Conservation (phyloP, 2,888 invertebrate species). For the Brenthis ino region DNA sequence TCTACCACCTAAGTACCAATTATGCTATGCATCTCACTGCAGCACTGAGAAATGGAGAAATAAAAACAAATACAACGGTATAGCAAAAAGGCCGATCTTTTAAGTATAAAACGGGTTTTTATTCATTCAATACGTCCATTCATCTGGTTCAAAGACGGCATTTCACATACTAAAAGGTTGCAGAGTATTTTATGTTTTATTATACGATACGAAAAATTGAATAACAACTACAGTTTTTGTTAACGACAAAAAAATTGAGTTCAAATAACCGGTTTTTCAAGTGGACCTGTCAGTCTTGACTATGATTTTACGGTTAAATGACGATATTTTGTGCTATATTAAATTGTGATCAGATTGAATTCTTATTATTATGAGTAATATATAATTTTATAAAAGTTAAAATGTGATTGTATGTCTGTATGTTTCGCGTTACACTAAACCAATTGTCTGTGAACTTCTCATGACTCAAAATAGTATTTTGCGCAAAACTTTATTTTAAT, state of each 20-base stretch:
- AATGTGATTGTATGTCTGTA: no score
- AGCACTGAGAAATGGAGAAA: constrained; percentile 15
- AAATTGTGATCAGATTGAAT: background rate
- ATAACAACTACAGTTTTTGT: background rate
- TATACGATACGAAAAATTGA: background rate
- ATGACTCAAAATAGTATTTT: no score
- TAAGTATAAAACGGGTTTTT: constrained; percentile 40
- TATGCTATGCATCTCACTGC: constrained; percentile 22
- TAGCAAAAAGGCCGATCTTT: constrained; percentile 23
- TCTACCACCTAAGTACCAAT: constrained; percentile 26
- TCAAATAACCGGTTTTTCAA: constrained; percentile 39
- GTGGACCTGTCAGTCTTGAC: constrained; percentile 28
- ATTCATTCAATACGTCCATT: constrained; percentile 41
- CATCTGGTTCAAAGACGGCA: constrained; percentile 13
- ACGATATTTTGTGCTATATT: constrained; percentile 13
- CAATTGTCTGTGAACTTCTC: no score
- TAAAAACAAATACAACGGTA: constrained; percentile 19
- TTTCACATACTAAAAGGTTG: background rate
- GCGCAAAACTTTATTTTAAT: no score
- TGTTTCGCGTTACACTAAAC: no score
- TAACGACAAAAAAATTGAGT: constrained; percentile 37
- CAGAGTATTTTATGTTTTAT: constrained; percentile 14
- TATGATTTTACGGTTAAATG: constrained; percentile 27
- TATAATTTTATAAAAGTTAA: no score
- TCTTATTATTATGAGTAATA: background rate